Base-by-base conservation (phyloP, 2,888 invertebrate species). In the Onthophagus sagittarius region DNA sequence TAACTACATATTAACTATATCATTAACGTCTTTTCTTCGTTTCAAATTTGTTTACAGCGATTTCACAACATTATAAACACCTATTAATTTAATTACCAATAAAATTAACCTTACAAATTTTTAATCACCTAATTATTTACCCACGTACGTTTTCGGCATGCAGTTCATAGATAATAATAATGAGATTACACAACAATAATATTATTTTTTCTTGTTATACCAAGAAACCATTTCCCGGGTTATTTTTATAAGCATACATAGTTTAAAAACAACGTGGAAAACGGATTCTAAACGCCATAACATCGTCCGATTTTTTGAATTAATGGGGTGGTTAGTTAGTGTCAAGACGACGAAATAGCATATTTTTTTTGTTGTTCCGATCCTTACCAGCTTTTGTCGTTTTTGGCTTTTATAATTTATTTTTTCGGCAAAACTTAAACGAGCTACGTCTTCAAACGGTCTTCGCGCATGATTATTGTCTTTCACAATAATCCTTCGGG, bases 401-500 rank as follows among this genome's bases (percentile, higher is more conserved):
- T 72, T 67, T 23, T 23, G 23, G 23, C 23, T 23, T 23, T 23
- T 23, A 23, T 23, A 64, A 70, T 65, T 32, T 23, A 9, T 23
- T 64, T 15, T 14, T 15, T 64, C 64, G 67, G 31, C n/a, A 67
- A 67, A 32, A 67, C 67, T 64, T 79, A 76, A 81, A 82, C 79
- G 80, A 81, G 80, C 75, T 76, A 72, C 67, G 72, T 67, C 70
- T 74, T 67, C 62, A 63, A 63, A 69, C 71, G 69, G 33, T 72
- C 70, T 70, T 71, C 71, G 70, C 74, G 72, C 72, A 70, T 81
- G 86, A 86, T 86, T 86, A 86, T 86, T 86, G 85, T 86, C 86
- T 84, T 81, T 85, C 85, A 86, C 86, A 86, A 86, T 86, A 86
- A 86, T 84, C 85, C 83, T 83, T 83, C 80, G 75, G 75, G 73